Evolutionary conservation across 1,140 invertebrate species (phyloP), one percentile per base, ranked within the genome.

Genomic region (Drosophila azteca): DNA sequence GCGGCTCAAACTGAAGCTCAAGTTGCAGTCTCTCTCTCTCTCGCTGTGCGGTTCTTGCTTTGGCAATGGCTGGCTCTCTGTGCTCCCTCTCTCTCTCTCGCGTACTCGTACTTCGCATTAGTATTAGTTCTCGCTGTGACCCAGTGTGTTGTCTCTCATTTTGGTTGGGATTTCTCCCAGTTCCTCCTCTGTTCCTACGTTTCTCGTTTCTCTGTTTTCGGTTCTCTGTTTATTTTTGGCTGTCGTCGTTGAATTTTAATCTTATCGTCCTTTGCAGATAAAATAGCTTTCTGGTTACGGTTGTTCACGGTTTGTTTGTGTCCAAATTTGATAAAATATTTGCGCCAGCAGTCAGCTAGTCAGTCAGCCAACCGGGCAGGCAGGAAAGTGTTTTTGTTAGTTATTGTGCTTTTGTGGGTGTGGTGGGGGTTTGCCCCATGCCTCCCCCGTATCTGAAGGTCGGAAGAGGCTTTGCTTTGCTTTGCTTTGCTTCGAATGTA

Each of bases 261-360:
- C 67, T 70, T 70, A 70, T 70, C 67, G 7, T 69, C 53, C 52
- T 13, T 20, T 2, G n/a, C 44, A 69, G 67, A 70, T 70, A 70
- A 70, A 70, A 70, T 70, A 70, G 26, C 67, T 70, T 70, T 69
- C 26, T 65, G 51, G 67, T 50, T 70, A 70, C 45, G 67, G 44
- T 26, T 51, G 49, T n/a, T 46, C 29, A 22, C 35, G 22, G 22
- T 52, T 43, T 13, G 51, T 17, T 54, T 20, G n/a, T 13, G 51
- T 39, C 24, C 44, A 63, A 44, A 67, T 55, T 67, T 69, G 63
- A 69, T 69, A 69, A 69, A 69, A 69, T 69, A 69, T 67, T 67
- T 69, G 45, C n/a, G 17, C 31, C 17, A 22, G 3, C 15, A 62
- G 60, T 62, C 50, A 62, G 49, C 6, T 11, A 11, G 35, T 4